Conservation (phyloP, 1,140 invertebrate species). For the Brachionus asplanchnoidis region DNA sequence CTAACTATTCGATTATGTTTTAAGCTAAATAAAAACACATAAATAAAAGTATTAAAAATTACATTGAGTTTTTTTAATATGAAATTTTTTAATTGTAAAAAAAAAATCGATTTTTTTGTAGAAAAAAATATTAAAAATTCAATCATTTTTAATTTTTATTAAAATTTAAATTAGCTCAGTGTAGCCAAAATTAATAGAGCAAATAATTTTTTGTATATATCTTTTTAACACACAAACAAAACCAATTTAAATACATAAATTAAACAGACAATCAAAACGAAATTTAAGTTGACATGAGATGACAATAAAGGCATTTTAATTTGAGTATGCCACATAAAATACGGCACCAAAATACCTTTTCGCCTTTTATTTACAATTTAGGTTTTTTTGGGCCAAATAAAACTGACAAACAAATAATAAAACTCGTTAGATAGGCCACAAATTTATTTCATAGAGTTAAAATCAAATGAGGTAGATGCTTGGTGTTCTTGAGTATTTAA, state of each 20-base stretch:
- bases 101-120: too few species aligned
- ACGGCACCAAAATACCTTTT: not conserved
- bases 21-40: too few species aligned
- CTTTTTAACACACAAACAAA: not conserved
- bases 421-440: not conserved
- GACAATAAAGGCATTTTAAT: not conserved
- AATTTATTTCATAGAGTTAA: not conserved
- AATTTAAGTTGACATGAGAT: not conserved
- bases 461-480: not conserved
- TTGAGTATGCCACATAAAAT: not conserved
- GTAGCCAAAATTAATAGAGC: not conserved
- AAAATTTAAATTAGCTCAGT: not conserved
- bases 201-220: not conserved
- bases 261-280: not conserved
- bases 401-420: not conserved
- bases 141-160: not conserved
- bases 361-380: not conserved
- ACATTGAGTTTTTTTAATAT: too few species aligned
- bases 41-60: too few species aligned
- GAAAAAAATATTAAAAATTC: not conserved
- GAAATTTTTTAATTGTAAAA: too few species aligned
- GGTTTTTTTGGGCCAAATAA: not conserved
- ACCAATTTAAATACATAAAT: not conserved
- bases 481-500: not conserved
- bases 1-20: too few species aligned